Conservation (phyloP, 2,888 invertebrate genomes). For the Neoscelio sp. region DNA sequence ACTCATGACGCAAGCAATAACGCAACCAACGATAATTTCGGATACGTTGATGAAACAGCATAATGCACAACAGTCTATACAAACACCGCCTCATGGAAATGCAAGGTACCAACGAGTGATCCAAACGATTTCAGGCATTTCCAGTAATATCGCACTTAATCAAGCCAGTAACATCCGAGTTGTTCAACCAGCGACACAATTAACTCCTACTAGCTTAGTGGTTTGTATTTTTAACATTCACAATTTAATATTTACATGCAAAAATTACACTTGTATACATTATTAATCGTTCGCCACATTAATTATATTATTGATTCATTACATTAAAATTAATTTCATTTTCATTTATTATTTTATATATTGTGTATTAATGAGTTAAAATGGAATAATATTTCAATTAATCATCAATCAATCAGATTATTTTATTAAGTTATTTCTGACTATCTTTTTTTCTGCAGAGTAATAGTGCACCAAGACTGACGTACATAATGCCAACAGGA, state of each 20-base stretch:
- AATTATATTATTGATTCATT: no score
- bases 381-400: no score
- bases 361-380: no score
- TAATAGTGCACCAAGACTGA: conserved; percentile 77
- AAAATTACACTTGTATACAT: no score
- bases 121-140: conserved; percentile 78
- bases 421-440: no score
- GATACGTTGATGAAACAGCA: conserved; percentile 49
- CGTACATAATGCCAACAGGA: conserved; percentile 80
- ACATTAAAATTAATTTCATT: no score
- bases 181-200: conserved; percentile 77
- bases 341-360: no score
- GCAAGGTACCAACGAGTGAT: conserved; percentile 77
- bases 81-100: conserved; percentile 18
- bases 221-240: conserved; percentile 70
- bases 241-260: conserved; percentile 16
- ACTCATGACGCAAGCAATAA: conserved; percentile 36
- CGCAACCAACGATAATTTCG: conserved; percentile 49
- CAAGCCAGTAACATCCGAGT: conserved; percentile 77
- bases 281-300: no score
- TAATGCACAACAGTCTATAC: conserved; percentile 8
- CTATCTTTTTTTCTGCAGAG: conserved; percentile 73
- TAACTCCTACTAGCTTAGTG: conserved; percentile 78
- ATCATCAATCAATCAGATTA: no score
- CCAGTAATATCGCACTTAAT: conserved; percentile 74